Base-by-base conservation (phyloP, 2,888 invertebrate species). In the Ellobium chinense region DNA sequence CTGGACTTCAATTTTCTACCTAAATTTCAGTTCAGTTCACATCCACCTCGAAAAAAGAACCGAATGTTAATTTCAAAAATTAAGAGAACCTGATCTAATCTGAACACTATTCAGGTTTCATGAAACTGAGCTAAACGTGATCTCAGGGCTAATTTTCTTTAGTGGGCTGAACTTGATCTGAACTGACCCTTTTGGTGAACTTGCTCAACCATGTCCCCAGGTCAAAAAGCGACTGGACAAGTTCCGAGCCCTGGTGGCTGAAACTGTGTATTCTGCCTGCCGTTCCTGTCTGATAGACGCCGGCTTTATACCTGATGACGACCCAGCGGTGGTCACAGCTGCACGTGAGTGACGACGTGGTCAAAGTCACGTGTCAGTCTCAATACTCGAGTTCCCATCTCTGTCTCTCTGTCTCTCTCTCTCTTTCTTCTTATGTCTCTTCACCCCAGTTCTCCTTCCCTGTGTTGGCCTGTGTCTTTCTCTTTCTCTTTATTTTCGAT, bases 281-380 rank as follows among this genome's bases (percentile, higher is more conserved):
- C 68, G 74, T 12, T 63, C 66, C 0, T 80, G 80, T 37, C 46
- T 80, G 39, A 74, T 80, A 4, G 80, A 80, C 12, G 80, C 80
- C 5, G 80, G 80, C 7, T 80, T 80, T 27, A 4, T 80, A 36
- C 80, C 80, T 18, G 80, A 80, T 34, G 75, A 75, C 27, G 80
- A 80, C 21, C 39, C 74, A n/a, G n/a, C n/a, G 7, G 3, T 68
- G 24, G 3, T 46, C 1, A 9, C 31, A 0, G 34, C 18, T 65
- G 2, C n/a, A 12, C 68, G 68, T 68, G 29, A 68, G 68, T 68
- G n/a, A n/a, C n/a, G n/a, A n/a, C n/a, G n/a, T n/a, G n/a, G n/a
- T n/a, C n/a, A n/a, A n/a, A 46, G 18, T 21, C 4, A 1, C 18
- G 34, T 5, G 7, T n/a, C n/a, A n/a, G 7, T n/a, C 18, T 58